phyloP scores from a whole-genome alignment of 2,888 invertebrate species.

The Ariolimax columbianus region DNA sequence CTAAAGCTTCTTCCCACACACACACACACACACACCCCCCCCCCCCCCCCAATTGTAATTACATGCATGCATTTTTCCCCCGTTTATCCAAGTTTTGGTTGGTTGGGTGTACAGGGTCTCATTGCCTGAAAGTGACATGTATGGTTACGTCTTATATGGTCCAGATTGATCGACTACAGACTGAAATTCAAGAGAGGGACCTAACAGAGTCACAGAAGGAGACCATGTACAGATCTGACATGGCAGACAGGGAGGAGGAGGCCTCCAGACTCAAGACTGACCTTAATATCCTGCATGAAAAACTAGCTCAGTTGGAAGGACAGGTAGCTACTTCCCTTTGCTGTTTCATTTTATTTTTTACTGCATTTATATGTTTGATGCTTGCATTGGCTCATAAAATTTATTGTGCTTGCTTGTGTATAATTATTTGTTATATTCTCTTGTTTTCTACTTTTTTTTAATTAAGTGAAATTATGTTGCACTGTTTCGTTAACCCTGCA shows the following conservation, averaged over 20 bases:
- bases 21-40: no score
- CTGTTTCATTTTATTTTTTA: background rate
- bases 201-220: conserved; percentile 70
- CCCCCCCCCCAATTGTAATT: no score
- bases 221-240: conserved; percentile 68
- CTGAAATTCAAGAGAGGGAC: conserved; percentile 71
- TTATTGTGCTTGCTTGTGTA: no score
- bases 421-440: no score
- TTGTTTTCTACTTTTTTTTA: no score
- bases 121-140: background rate
- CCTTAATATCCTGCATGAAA: conserved; percentile 73
- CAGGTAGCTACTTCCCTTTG: conserved; percentile 60
- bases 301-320: conserved; percentile 68
- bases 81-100: no score
- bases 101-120: no score
- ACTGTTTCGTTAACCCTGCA: no score
- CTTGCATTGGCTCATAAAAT: background rate
- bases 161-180: conserved; percentile 72
- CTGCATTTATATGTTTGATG: background rate
- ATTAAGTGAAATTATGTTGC: no score
- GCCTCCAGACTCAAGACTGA: conserved; percentile 71
- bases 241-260: conserved; percentile 72
- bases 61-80: no score
- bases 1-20: no score
- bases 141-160: background rate